Evolutionary conservation across 2,113 vertebrate genomes (phyloP).

Genomic region (Ammodramus savannarum): DNA sequence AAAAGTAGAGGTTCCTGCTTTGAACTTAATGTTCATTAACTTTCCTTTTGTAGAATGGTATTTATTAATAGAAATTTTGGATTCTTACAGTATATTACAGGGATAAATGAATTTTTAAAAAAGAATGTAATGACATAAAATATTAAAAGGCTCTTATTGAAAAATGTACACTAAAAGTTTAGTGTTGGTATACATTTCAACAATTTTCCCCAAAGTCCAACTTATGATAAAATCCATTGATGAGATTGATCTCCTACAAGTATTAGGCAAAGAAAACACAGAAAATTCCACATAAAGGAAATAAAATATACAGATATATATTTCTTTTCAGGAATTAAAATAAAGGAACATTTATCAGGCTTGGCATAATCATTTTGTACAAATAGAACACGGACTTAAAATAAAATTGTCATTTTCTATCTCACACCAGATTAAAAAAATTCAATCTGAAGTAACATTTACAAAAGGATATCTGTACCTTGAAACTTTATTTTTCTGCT

Average conservation of each 20-base stretch:
- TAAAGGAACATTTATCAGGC: not conserved
- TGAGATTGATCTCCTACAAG: not conserved
- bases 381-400: not conserved
- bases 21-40: not conserved
- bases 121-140: not conserved
- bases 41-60: not conserved
- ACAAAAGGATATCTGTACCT: not conserved
- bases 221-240: not conserved
- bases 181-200: not conserved
- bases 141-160: fast-evolving
- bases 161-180: not conserved
- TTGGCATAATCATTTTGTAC: not conserved
- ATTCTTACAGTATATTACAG: not conserved
- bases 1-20: not conserved
- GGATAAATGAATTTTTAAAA: not conserved
- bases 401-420: not conserved
- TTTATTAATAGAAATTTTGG: not conserved
- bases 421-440: not conserved
- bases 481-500: not conserved
- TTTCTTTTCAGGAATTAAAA: not conserved
- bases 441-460: not conserved
- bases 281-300: not conserved
- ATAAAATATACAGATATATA: not conserved
- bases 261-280: not conserved
- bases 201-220: not conserved